These are phyloP conservation scores for Calephelis perditalis DNA, from an alignment of 2,888 invertebrate species.

Conservation along the genomic window DNA sequence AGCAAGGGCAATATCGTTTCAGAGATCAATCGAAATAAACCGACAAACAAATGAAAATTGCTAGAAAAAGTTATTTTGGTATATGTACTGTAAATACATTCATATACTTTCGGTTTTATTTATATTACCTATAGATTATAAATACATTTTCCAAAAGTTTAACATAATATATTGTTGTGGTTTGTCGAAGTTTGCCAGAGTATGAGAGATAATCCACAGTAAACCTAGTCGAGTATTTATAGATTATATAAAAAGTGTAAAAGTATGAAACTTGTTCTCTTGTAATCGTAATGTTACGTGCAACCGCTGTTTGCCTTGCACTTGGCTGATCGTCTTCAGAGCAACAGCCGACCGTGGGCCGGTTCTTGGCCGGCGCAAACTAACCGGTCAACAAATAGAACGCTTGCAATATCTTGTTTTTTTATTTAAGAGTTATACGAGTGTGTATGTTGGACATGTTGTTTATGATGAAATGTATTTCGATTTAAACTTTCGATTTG, in stretches of 20 bases:
- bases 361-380: slow-evolving; percentile 23
- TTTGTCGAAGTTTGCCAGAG: too few relatives aligned
- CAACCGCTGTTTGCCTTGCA: slow-evolving; percentile 50
- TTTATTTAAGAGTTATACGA: slow-evolving; percentile 9
- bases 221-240: background rate
- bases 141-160: too few relatives aligned
- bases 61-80: too few relatives aligned
- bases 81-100: too few relatives aligned
- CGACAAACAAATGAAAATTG: too few relatives aligned
- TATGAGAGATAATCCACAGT: background rate
- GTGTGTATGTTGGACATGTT: slow-evolving; percentile 6
- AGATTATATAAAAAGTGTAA: slow-evolving; percentile 12
- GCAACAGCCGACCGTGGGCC: slow-evolving; percentile 53
- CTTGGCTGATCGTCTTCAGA: slow-evolving; percentile 58
- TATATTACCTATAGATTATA: too few relatives aligned
- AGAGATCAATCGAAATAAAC: too few relatives aligned
- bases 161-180: too few relatives aligned
- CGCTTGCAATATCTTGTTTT: slow-evolving; percentile 4
- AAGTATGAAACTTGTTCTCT: slow-evolving; percentile 25
- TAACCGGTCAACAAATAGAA: slow-evolving; percentile 21
- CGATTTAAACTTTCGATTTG: too few relatives aligned
- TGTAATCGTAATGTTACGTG: slow-evolving; percentile 43
- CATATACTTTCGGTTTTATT: too few relatives aligned
- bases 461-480: background rate
- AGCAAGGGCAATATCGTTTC: too few relatives aligned